phyloP scores from a whole-genome alignment of 2,797 vertebrate genomes.

The Poecilia gillii region DNA sequence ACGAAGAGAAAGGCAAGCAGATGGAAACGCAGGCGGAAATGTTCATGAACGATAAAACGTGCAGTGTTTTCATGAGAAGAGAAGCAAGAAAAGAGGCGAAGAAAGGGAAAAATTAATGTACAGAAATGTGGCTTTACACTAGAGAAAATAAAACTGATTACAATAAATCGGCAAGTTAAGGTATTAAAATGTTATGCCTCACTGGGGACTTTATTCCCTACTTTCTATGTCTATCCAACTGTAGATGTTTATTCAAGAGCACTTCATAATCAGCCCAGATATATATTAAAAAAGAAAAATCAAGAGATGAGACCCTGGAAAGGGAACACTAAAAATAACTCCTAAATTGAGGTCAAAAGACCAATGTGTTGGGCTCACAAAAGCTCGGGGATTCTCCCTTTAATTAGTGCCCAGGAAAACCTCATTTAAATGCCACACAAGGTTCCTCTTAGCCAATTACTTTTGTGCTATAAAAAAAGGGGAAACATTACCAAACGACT shows the following conservation, averaged over 20 bases:
- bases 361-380: slow-evolving; percentile 71
- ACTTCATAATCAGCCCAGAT: slow-evolving; percentile 53
- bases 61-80: slow-evolving; percentile 75
- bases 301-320: slow-evolving; percentile 49
- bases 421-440: slow-evolving; percentile 79
- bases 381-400: slow-evolving; percentile 77
- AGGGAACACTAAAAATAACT: slow-evolving; percentile 78
- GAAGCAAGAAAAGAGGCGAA: slow-evolving; percentile 18
- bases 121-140: not conserved
- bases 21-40: slow-evolving; percentile 64
- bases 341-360: slow-evolving; percentile 83
- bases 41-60: slow-evolving; percentile 78
- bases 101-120: not conserved
- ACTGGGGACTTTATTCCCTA: slow-evolving; percentile 20
- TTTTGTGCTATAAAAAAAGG: slow-evolving; percentile 69
- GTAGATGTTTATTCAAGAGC: slow-evolving; percentile 55
- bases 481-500: slow-evolving; percentile 56
- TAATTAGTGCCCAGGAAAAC: slow-evolving; percentile 85
- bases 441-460: slow-evolving; percentile 77
- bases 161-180: slow-evolving; percentile 1
- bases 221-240: slow-evolving; percentile 47
- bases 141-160: not conserved
- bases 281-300: slow-evolving; percentile 46
- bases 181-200: slow-evolving; percentile 19
- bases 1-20: slow-evolving; percentile 67